Evolutionary conservation across 2,797 vertebrate genomes (phyloP), one percentile per base, ranked within the genome.

Genomic region (Valencia hispanica): DNA sequence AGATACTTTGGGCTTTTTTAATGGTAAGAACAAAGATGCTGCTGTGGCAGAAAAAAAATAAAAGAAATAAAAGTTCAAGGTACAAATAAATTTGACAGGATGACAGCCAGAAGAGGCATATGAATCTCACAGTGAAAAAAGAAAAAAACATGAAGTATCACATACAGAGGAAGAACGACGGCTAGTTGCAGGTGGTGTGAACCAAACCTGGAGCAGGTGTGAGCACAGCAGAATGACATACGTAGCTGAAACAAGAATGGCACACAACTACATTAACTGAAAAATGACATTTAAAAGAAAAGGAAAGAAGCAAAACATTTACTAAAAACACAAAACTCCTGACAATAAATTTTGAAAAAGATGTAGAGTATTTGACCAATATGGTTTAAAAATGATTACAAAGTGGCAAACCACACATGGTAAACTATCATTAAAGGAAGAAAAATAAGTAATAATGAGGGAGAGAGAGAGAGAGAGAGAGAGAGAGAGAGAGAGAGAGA

Each of bases 101-200:
- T 66, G 63, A n/a, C 63, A 66, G 22, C 36, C 22, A 41, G 22
- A 66, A 66, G 63, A 66, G 10, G 32, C 34, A 41, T 22, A 41
- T 5, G 22, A 41, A 66, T 39, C 36, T 66, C 59, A 63, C 59
- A 10, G 59, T 22, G 63, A 66, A 66, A 20, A 39, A 39, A 66
- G 20, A 39, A 22, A 25, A n/a, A 12, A 66, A 41, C 22, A 41
- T 66, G 36, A 66, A 41, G 34, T 66, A 66, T 66, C 36, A 66
- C 20, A 41, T 14, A 41, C 63, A 25, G 34, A 66, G 63, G 63
- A 66, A 66, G 34, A 66, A 41, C 25, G 36, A 41, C 22, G 14
- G 12, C 63, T 41, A 25, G 20, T 39, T 39, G 63, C 36, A 69
- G 66, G 43, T 69, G 0, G 5, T 53, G 68, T 22, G 79, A 87